Evolutionary conservation across 37 sponge, comb jelly and placozoan genomes (phyloP), one percentile per base, ranked within the genome.

Genomic region (Bolinopsis microptera): DNA sequence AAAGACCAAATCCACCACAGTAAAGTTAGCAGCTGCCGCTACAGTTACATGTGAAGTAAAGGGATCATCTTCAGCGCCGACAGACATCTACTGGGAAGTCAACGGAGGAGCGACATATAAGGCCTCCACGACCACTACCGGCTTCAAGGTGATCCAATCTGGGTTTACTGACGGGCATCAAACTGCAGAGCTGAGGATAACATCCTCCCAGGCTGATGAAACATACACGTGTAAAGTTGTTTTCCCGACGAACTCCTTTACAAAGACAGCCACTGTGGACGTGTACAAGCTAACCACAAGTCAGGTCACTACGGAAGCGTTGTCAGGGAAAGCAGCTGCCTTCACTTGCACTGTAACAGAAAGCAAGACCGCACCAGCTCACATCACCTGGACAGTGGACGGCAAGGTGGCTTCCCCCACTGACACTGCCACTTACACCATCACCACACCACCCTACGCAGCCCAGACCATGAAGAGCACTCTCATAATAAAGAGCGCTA

Each of bases 81-180:
- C 75, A 23, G 75, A 72, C 31, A 72, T 72, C 75, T 72, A 72
- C 75, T 72, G 75, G 75, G 61, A 48, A 48, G 31, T 72, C 21
- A 72, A 21, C 5, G 75, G 75, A 72, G 31, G 75, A 23, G 75
- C 27, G 26, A 72, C 27, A 5, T 72, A 72, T n/a, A 28, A 72
- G 26, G 26, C n/a, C 18, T 24, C 75, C 3, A 28, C 31, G 26
- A 72, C 75, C 75, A 21, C 27, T 8, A 28, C 75, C 13, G 75
- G 75, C 2, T 72, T 28, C 31, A 72, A 5, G 3, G 75, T 72
- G 75, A 72, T 28, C 31, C 5, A 72, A n/a, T 30, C 31, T 72
- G 75, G 21, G 2, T 72, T 72, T 72, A 72, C 27, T 30, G 75
- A 21, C 18, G 75, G 75, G 18, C 2, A n/a, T n/a, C 75, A 72